These are phyloP conservation scores for Muscicapa adusta DNA, from an alignment of 2,113 vertebrate genomes.

Conservation along the genomic window DNA sequence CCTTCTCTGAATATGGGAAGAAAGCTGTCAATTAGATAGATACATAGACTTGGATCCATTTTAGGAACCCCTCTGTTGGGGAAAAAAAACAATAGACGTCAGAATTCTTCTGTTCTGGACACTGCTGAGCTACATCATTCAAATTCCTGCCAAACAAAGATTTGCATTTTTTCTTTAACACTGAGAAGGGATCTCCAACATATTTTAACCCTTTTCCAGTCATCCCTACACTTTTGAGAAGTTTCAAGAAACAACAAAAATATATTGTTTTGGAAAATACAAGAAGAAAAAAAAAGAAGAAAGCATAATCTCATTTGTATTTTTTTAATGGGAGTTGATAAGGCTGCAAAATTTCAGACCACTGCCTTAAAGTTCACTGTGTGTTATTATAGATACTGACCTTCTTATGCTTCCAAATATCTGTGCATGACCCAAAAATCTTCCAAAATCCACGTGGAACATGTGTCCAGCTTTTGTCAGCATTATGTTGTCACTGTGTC, in stretches of 20 bases:
- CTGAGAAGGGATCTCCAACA: background rate
- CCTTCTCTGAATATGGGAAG: background rate
- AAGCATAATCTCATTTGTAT: background rate
- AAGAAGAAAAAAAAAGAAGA: background rate
- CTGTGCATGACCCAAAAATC: conserved; percentile 75
- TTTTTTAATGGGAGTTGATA: background rate
- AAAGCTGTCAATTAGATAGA: background rate
- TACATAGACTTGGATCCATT: background rate
- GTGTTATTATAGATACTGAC: conserved; percentile 46
- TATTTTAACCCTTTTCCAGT: background rate
- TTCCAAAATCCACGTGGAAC: conserved; percentile 80
- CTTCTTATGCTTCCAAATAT: conserved; percentile 75
- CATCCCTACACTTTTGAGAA: background rate
- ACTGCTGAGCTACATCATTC: background rate
- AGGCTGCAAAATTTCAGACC: background rate
- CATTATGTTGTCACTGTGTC: conserved; percentile 80
- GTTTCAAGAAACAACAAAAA: background rate
- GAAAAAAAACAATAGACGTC: background rate
- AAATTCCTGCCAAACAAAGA: background rate
- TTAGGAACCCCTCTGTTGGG: background rate
- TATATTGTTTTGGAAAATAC: background rate
- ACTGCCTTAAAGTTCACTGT: background rate
- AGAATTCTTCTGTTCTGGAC: background rate
- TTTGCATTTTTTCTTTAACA: background rate
- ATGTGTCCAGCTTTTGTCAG: conserved; percentile 70